Evolutionary conservation across 1,140 invertebrate genomes (phyloP), one percentile per base, ranked within the genome.

Genomic region (Pseudobourletiella spinata): DNA sequence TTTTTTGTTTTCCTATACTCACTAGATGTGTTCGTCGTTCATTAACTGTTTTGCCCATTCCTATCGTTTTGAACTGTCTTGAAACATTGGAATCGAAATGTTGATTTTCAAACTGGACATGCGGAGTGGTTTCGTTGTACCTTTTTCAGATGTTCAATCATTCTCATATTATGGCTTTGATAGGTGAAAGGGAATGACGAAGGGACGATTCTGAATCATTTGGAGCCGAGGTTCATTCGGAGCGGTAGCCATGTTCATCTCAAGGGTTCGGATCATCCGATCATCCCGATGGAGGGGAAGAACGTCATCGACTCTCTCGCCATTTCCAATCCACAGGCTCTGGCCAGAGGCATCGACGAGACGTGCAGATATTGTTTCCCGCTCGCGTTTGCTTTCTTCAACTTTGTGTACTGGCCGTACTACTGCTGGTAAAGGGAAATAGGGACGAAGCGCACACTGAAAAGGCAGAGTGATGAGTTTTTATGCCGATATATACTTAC

Each of bases 371-470:
- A 74, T 59, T 61, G 74, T 66, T 80, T 81, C 60, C 79, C 79
- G 2, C 51, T 77, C n/a, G 68, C 75, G 4, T 80, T 81, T 64
- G 66, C 74, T 18, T 48, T 77, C 4, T 80, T 80, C 72, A 81
- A 80, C 65, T 60, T 77, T 28, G 61, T 75, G 32, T 80, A 80
- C 67, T 80, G 79, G 79, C 74, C 74, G 0, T 80, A 77, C 64
- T 79, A 79, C 58, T 35, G 32, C 54, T 11, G 6, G 46, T 25
- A n/a, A n/a, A 25, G 46, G n/a, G n/a, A n/a, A n/a, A n/a, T n/a
- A n/a, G n/a, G n/a, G n/a, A n/a, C n/a, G n/a, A n/a, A n/a, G n/a
- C n/a, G n/a, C n/a, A n/a, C n/a, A n/a, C n/a, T n/a, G n/a, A n/a
- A n/a, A n/a, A n/a, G n/a, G n/a, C n/a, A n/a, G n/a, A n/a, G n/a